Evolutionary conservation across 2,113 vertebrate species (phyloP).

Genomic region (Sinosuthora webbiana): DNA sequence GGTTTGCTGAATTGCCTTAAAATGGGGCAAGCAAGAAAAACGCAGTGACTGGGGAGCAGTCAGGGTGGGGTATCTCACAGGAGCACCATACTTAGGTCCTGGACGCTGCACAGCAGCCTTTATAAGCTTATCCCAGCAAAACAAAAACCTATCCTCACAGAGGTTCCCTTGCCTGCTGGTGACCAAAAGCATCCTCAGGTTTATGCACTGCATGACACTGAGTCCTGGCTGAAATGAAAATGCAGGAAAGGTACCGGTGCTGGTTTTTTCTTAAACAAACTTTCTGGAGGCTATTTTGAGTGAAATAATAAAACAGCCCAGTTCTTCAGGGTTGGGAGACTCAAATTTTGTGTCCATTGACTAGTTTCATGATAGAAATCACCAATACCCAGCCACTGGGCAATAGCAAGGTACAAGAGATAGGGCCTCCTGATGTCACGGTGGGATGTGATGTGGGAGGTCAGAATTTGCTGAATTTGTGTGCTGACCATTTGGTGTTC

Average conservation of each 20-base stretch:
- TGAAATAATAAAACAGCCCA: not conserved
- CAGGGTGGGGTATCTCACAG: rapidly evolving
- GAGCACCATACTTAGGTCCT: not conserved
- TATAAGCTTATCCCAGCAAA: not conserved
- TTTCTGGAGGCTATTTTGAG: not conserved
- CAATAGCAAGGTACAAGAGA: not conserved
- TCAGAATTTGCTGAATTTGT: not conserved
- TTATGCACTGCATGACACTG: not conserved
- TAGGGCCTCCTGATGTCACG: not conserved
- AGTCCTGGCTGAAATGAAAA: not conserved
- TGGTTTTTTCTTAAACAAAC: not conserved
- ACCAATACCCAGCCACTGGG: not conserved
- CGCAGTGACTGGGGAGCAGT: not conserved
- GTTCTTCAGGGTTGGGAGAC: not conserved
- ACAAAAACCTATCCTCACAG: not conserved
- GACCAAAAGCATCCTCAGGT: not conserved
- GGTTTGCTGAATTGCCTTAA: not conserved
- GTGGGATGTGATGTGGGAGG: not conserved
- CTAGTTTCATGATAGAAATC: not conserved
- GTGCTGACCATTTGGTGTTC: not conserved
- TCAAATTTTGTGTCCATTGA: not conserved
- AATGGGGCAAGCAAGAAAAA: not conserved
- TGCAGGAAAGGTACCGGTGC: too few relatives aligned
- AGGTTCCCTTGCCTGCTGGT: not conserved
- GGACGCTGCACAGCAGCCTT: not conserved